Evolutionary conservation across 2,113 vertebrate species (phyloP).

Genomic region (Tachysurus fulvidraco): DNA sequence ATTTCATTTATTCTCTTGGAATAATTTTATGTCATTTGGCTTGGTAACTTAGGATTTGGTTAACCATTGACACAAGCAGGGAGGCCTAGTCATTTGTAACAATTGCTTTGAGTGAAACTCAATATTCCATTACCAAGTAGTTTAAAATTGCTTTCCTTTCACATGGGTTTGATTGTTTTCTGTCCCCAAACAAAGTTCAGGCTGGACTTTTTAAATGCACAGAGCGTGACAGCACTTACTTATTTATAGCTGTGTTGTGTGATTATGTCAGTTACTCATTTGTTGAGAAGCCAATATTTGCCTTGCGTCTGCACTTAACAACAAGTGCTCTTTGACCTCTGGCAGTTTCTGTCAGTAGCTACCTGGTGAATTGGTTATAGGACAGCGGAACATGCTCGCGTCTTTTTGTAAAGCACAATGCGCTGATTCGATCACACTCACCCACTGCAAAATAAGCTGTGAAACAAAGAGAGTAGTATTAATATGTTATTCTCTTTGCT

Average conservation of each 20-base stretch:
- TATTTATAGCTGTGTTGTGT: constrained; percentile 13
- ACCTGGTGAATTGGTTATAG: constrained; percentile 8
- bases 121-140: constrained; percentile 7
- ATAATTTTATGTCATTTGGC: neutral
- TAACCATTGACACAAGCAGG: constrained; percentile 9
- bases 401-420: neutral
- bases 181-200: neutral
- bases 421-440: neutral
- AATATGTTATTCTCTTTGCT: constrained; percentile 11
- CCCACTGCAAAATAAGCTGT: neutral
- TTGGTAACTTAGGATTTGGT: neutral
- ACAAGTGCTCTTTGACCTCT: neutral
- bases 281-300: constrained; percentile 11
- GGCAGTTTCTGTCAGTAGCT: neutral
- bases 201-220: neutral
- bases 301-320: neutral
- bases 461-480: neutral
- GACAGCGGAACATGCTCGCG: neutral
- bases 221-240: constrained; percentile 1
- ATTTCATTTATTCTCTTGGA: constrained; percentile 3
- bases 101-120: neutral
- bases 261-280: neutral
- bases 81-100: neutral
- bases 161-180: constrained; percentile 39
- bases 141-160: constrained; percentile 24